These are phyloP conservation scores for Donacobius atricapilla DNA, from an alignment of 2,113 vertebrate genomes.

Conservation along the genomic window DNA sequence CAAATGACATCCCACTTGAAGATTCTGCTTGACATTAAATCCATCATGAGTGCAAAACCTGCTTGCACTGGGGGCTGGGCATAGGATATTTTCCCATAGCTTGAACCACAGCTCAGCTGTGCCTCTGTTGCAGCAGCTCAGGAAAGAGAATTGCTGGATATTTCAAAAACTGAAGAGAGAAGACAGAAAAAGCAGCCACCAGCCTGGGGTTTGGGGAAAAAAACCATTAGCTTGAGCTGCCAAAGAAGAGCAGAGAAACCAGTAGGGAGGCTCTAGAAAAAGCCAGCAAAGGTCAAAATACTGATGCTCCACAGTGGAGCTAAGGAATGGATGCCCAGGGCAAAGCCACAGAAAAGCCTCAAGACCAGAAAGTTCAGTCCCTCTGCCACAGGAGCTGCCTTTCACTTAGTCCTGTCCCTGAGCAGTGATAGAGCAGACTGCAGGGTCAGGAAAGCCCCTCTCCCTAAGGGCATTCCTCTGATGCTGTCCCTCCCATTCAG, in stretches of 20 bases:
- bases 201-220: neutral
- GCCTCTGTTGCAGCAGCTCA: neutral
- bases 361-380: neutral
- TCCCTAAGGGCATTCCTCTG: neutral
- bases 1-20: neutral
- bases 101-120: neutral
- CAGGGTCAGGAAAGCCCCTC: neutral
- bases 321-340: neutral
- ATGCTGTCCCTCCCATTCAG: rapidly evolving
- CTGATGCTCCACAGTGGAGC: neutral
- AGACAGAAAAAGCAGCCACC: neutral
- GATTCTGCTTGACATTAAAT: neutral
- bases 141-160: neutral
- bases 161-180: neutral
- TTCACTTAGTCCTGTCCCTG: neutral
- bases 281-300: neutral
- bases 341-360: neutral
- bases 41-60: neutral
- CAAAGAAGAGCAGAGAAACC: neutral
- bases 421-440: rapidly evolving
- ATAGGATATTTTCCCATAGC: neutral
- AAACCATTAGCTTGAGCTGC: neutral
- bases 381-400: neutral
- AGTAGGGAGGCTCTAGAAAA: neutral
- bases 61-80: neutral